Base-by-base conservation (phyloP, 1,140 invertebrate genomes). In the Leptopilina boulardi region DNA sequence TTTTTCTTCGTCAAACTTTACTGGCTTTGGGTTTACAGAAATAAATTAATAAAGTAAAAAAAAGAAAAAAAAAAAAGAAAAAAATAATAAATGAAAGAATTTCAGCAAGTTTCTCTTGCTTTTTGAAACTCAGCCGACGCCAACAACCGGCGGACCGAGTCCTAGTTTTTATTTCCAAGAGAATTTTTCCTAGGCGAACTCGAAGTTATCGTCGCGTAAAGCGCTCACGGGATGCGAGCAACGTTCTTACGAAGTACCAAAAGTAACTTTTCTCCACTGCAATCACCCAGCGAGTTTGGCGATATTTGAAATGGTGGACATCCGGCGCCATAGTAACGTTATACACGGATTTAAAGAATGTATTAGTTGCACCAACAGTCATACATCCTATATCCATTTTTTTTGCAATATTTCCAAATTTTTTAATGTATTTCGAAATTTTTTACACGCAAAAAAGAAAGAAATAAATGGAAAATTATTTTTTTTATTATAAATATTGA, bases 161-260 rank as follows among this genome's bases (percentile, higher is more conserved):
- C 23, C 26, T 66, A 66, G 59, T 66, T 66, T 66, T 66, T 66
- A 66, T 66, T 66, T 66, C 4, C 23, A 30, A 66, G 4, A 30
- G 59, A 66, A 66, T 66, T 66, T 66, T 66, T 66, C n/a, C 59
- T 66, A 66, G 59, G 59, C 59, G 59, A 66, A 66, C 59, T 66
- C 26, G 59, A 66, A 66, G 59, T 66, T 66, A 66, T 66, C 59
- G 59, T 34, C 59, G 59, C 59, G 59, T 66, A 66, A 66, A 66
- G 21, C 21, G 59, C 23, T 66, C 59, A 34, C 59, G 59, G 59
- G 59, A 66, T 34, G 59, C 59, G 23, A 66, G 59, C 23, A 66
- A 66, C 59, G 59, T 66, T 66, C 59, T 66, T 66, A 26, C 59
- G 6, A 66, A 66, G 23, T 66, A 66, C 59, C 59, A 15, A 66